These are phyloP conservation scores for Adrianichthys oophorus DNA, from an alignment of 2,797 vertebrate genomes.

Conservation along the genomic window DNA sequence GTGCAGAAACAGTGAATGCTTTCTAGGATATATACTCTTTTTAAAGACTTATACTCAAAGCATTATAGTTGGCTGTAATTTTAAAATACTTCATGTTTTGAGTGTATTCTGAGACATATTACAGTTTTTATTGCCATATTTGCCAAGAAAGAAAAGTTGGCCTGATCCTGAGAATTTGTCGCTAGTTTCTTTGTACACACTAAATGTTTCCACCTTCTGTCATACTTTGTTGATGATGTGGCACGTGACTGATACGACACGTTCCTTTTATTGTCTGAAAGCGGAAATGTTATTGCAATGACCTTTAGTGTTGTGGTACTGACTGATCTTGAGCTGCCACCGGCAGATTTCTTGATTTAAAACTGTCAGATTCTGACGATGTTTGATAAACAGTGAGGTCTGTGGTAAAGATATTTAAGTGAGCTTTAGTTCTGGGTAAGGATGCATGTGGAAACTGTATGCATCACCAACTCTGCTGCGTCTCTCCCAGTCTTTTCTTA, in stretches of 20 bases:
- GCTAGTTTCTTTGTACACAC: slow-evolving; percentile 37
- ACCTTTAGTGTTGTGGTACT: slow-evolving; percentile 69
- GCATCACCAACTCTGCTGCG: slow-evolving; percentile 23
- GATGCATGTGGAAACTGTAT: slow-evolving; percentile 6
- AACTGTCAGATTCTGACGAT: slow-evolving; percentile 36
- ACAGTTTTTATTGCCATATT: slow-evolving; percentile 13
- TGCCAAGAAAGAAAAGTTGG: slow-evolving; percentile 23
- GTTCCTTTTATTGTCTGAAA: slow-evolving; percentile 58
- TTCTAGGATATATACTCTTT: not conserved
- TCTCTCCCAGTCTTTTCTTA: slow-evolving; percentile 22
- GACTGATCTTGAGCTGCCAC: slow-evolving; percentile 41
- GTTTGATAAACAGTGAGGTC: slow-evolving; percentile 18
- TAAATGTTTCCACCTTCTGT: slow-evolving; percentile 21
- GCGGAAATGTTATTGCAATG: slow-evolving; percentile 77
- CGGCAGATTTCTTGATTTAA: slow-evolving; percentile 38
- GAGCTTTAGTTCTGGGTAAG: slow-evolving; percentile 3
- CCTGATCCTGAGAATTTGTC: slow-evolving; percentile 25
- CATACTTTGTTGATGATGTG: slow-evolving; percentile 44
- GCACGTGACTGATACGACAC: slow-evolving; percentile 57
- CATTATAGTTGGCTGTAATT: slow-evolving; percentile 1
- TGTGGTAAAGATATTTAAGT: not conserved
- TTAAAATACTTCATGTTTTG: slow-evolving; percentile 14
- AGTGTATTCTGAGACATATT: slow-evolving; percentile 19
- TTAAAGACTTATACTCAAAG: slow-evolving; percentile 6
- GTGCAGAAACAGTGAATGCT: slow-evolving; percentile 8